These are phyloP conservation scores for Anoplolepis gracilipes DNA, from an alignment of 1,140 invertebrate species.

Conservation along the genomic window DNA sequence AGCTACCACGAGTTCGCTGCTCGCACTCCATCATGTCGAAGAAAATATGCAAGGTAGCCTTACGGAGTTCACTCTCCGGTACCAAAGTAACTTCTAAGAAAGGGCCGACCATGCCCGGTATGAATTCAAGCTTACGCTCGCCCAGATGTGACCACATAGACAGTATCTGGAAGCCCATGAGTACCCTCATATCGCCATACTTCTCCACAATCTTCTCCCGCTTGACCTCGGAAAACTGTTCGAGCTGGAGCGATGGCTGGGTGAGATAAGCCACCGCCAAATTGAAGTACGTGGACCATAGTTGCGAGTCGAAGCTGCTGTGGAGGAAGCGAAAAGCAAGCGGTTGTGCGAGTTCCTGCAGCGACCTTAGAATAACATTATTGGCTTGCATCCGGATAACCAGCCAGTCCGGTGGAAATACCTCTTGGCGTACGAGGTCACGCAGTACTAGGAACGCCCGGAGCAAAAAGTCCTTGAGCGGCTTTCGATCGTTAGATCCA, in stretches of 20 bases:
- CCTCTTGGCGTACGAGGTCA: conserved; percentile 93
- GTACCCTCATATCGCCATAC: conserved; percentile 96
- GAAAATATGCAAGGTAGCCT: conserved; percentile 97
- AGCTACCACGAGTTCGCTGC: conserved; percentile 92
- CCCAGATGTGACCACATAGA: conserved; percentile 97
- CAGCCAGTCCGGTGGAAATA: conserved; percentile 97
- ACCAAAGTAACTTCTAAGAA: conserved; percentile 97
- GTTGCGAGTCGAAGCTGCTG: conserved; percentile 87
- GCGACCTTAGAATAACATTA: conserved; percentile 93
- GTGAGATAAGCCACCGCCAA: conserved; percentile 95
- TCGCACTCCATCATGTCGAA: conserved; percentile 99
- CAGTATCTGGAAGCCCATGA: conserved; percentile 97
- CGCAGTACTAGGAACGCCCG: conserved; percentile 95
- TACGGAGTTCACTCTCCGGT: conserved; percentile 94
- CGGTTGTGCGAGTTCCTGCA: conserved; percentile 95
- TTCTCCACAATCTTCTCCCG: conserved; percentile 92
- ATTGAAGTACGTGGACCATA: conserved; percentile 97
- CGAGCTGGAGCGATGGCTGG: conserved; percentile 94
- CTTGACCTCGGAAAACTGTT: conserved; percentile 93
- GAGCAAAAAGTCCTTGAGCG: conserved; percentile 95
- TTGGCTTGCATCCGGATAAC: conserved; percentile 97
- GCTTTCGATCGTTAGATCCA: conserved; percentile 88
- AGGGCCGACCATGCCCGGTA: conserved; percentile 97
- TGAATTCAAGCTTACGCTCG: conserved; percentile 94
- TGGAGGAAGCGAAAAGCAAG: conserved; percentile 94